phyloP scores from a whole-genome alignment of 2,113 vertebrate species.

The Anthoscopus minutus region DNA sequence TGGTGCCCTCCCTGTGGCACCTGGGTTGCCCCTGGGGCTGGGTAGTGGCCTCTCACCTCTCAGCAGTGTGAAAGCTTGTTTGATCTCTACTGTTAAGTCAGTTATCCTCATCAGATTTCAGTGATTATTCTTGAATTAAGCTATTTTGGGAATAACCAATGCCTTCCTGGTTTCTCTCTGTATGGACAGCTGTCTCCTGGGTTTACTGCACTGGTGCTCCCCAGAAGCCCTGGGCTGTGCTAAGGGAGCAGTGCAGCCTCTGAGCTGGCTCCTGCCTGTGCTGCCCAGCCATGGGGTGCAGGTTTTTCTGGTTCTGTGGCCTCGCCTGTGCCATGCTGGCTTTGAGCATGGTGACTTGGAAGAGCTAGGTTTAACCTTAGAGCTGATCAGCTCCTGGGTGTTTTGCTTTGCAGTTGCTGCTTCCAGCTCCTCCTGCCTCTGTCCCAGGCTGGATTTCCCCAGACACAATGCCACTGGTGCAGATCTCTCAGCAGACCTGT shows the following conservation, averaged over 20 bases:
- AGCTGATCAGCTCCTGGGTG: neutral
- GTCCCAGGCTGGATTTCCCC: neutral
- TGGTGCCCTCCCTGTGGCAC: neutral
- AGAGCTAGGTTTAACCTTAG: neutral
- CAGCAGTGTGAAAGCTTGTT: neutral
- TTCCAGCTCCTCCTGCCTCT: neutral
- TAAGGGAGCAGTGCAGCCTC: neutral
- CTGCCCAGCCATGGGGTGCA: neutral
- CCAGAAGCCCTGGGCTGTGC: neutral
- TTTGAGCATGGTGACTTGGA: neutral
- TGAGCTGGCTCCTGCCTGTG: neutral
- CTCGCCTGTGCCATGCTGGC: neutral
- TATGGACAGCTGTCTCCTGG: neutral
- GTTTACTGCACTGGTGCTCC: neutral
- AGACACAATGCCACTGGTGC: neutral
- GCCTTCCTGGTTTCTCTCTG: neutral
- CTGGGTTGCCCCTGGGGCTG: no score
- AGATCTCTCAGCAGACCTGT: neutral
- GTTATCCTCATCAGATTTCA: accelerated
- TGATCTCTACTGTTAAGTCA: neutral
- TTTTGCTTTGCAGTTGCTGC: neutral
- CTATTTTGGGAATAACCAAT: accelerated
- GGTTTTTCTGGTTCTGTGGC: neutral
- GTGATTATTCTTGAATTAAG: neutral
- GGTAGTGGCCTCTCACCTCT: accelerated